Evolutionary conservation across 2,113 vertebrate genomes (phyloP), one percentile per base, ranked within the genome.

Genomic region (Potamarius usumacintae): DNA sequence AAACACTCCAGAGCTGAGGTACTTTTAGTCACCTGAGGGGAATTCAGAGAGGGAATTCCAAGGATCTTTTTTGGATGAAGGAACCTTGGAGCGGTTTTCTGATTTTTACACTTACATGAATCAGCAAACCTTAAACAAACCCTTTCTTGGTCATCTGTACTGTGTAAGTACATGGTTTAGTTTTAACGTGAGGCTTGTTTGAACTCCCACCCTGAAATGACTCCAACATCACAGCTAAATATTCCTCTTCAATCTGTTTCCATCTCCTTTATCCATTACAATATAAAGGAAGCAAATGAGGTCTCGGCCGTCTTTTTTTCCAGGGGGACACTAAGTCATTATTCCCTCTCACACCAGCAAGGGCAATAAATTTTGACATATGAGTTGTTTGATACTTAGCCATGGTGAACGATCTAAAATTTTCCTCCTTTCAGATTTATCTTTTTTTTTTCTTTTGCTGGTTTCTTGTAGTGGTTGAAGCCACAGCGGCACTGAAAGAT

Each of bases 1-100:
- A 84, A 83, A 89, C 88, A 82, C 57, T 48, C 8, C 86, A 80
- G 50, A 84, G 65, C 60, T 87, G 58, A 85, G 65, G 74, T 79
- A 55, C 18, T 80, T 80, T 86, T 80, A 53, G 83, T 81, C 88
- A 89, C 85, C 88, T 87, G 88, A 81, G 82, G 86, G 53, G 85
- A 79, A 80, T 65, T 89, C 79, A 42, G 69, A 87, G 25, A 55
- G 48, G 77, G 85, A 71, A 82, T 87, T 87, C 85, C 86, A 85
- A 48, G 67, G 57, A 84, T 84, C 60, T 14, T 84, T 69, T 85
- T 72, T 27, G 52, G 79, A 79, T 77, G 55, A 88, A 60, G 34
- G 22, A 53, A 81, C 65, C 42, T 53, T 62, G n/a, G 34, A 50
- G 67, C 14, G 58, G 53, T 67, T 77, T 58, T 60, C 30, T 60